A percentile compares a stretch with the other conserved stretches of the same genome.
Conservation (phyloP, 2,888 invertebrate species). For the Antitype chi region DNA sequence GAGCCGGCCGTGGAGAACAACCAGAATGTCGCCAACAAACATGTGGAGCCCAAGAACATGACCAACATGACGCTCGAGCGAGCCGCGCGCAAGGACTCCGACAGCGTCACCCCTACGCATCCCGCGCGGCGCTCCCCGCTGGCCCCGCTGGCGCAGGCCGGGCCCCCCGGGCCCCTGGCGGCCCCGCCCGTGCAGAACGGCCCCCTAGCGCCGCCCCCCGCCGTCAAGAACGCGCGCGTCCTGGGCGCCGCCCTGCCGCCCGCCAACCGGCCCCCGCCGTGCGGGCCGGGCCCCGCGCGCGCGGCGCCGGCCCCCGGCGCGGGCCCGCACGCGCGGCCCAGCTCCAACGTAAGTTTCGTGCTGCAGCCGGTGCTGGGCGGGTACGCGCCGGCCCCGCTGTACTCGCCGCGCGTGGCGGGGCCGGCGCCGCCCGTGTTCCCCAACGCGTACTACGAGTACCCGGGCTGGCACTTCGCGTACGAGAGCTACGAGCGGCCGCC, state of each 20-base stretch:
- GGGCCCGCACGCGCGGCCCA: slow-evolving; percentile 69
- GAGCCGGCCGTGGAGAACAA: slow-evolving; percentile 73
- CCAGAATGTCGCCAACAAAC: slow-evolving; percentile 74
- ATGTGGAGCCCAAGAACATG: slow-evolving; percentile 72
- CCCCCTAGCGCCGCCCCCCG: slow-evolving; percentile 50
- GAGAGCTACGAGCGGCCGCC: slow-evolving; percentile 82
- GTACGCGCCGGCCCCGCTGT: slow-evolving; percentile 75
- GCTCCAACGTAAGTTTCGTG: slow-evolving; percentile 88
- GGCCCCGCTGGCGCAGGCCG: slow-evolving; percentile 55
- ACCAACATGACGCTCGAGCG: slow-evolving; percentile 68
- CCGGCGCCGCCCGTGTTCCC: slow-evolving; percentile 78
- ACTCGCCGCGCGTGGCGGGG: slow-evolving; percentile 73
- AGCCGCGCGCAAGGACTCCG: slow-evolving; percentile 68
- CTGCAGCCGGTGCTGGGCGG: slow-evolving; percentile 81
- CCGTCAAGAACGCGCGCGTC: slow-evolving; percentile 58
- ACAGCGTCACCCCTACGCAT: slow-evolving; percentile 33
- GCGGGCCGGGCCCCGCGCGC: slow-evolving; percentile 51
- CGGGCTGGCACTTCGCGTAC: slow-evolving; percentile 87
- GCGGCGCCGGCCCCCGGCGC: slow-evolving; percentile 58
- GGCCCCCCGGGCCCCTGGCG: slow-evolving; percentile 57
- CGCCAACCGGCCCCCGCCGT: slow-evolving; percentile 59
- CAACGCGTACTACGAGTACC: slow-evolving; percentile 83
- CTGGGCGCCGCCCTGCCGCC: slow-evolving; percentile 57
- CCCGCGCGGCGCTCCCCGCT: slow-evolving; percentile 59
- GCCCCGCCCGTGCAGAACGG: slow-evolving; percentile 45